phyloP scores from a whole-genome alignment of 2,113 vertebrate genomes.

The Peromyscus maniculatus region DNA sequence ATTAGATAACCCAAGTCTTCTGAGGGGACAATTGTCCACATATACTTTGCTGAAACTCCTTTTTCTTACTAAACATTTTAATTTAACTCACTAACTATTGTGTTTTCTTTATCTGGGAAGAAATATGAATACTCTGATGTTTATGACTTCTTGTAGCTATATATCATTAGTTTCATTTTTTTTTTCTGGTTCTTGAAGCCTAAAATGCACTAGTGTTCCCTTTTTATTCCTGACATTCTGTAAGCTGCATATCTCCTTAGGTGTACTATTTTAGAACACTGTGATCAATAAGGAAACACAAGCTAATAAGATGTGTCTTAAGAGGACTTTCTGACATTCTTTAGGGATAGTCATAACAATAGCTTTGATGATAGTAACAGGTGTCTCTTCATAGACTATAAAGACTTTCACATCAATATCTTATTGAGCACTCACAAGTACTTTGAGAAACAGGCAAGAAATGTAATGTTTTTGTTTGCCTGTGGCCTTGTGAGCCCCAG shows the following conservation, averaged over 20 bases:
- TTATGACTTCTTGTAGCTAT: slow-evolving; percentile 14
- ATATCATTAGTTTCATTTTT: not conserved
- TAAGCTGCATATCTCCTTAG: not conserved
- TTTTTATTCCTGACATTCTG: not conserved
- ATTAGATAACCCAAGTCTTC: not conserved
- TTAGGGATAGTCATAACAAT: not conserved
- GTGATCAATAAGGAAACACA: not conserved
- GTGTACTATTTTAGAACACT: not conserved
- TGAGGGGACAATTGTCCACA: not conserved
- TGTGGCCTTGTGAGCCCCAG: no score
- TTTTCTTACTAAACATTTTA: not conserved
- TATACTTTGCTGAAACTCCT: not conserved
- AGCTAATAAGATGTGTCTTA: not conserved
- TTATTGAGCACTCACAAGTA: not conserved
- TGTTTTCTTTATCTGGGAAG: not conserved
- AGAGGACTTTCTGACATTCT: not conserved
- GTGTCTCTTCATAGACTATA: not conserved
- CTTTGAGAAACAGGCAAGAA: not conserved
- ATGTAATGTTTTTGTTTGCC: not conserved
- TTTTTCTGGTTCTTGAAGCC: not conserved
- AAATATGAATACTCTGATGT: not conserved
- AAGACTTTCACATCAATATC: slow-evolving; percentile 28
- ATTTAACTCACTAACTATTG: not conserved
- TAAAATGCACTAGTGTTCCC: not conserved
- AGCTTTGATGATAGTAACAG: not conserved